Evolutionary conservation across 2,888 invertebrate species (phyloP).

Genomic region (Agelastica alni): DNA sequence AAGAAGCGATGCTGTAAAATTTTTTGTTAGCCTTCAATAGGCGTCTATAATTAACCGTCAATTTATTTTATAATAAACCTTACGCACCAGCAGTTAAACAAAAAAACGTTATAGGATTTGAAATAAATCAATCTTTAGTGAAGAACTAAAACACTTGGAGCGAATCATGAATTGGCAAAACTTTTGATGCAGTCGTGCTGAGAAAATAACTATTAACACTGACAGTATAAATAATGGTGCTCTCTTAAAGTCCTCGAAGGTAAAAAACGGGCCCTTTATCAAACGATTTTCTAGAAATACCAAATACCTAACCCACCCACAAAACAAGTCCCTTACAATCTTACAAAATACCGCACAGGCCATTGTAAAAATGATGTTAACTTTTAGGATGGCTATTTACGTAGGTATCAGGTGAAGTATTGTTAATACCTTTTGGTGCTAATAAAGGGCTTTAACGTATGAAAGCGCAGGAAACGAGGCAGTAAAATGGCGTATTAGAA

Average conservation of each 20-base stretch:
- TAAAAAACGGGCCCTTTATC: conserved; percentile 23
- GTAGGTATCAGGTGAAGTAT: conserved; percentile 11
- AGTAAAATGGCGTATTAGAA: not conserved
- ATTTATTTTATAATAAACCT: too few species aligned
- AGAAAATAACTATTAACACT: conserved; percentile 24
- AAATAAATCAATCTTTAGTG: conserved; percentile 1
- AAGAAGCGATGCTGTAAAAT: too few species aligned
- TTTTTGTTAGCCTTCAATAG: too few species aligned
- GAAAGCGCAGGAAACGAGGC: not conserved
- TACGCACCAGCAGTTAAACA: too few species aligned
- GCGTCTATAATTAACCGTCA: too few species aligned
- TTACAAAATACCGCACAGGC: conserved; percentile 10
- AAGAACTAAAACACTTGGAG: conserved; percentile 5
- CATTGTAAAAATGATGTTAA: conserved; percentile 12
- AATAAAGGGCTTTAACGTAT: not conserved
- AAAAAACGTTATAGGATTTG: too few species aligned
- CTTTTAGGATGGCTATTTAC: not conserved
- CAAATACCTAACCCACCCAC: conserved; percentile 27
- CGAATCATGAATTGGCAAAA: conserved; percentile 16
- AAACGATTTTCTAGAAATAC: conserved; percentile 23
- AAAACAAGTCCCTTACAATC: conserved; percentile 16
- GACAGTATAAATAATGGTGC: conserved; percentile 30
- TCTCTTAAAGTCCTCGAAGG: conserved; percentile 14
- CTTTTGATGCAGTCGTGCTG: conserved; percentile 10
- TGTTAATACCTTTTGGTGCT: not conserved